Conservation (phyloP, 2,113 vertebrate species). For the Cyprinus carpio region DNA sequence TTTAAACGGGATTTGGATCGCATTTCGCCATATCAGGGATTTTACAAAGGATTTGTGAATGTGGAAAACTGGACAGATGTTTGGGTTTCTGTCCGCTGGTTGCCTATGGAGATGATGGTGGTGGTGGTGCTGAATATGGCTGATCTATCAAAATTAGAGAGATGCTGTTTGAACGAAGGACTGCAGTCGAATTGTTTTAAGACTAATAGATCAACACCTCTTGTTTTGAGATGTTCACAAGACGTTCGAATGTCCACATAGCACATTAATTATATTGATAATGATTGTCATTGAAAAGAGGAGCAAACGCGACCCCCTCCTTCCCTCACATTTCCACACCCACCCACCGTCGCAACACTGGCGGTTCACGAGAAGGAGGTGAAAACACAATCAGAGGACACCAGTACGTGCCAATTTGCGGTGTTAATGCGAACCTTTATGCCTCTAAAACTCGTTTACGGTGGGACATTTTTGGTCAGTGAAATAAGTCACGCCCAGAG, state of each 20-base stretch:
- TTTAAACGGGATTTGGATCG: constrained; percentile 41
- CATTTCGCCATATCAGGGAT: background rate
- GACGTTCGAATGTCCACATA: constrained; percentile 12
- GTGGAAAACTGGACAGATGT: constrained; percentile 14
- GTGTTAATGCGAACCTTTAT: background rate
- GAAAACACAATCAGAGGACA: constrained; percentile 1
- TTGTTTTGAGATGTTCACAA: constrained; percentile 22
- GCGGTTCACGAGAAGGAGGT: constrained; percentile 4
- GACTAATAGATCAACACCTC: background rate
- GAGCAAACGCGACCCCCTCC: constrained; percentile 39
- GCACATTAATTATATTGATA: constrained; percentile 46
- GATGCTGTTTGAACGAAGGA: background rate
- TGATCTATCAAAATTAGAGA: background rate
- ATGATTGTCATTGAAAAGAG: constrained; percentile 54
- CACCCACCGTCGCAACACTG: constrained; percentile 34
- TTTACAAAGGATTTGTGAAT: constrained; percentile 27
- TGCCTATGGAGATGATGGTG: constrained; percentile 27
- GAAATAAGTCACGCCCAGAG: constrained; percentile 54
- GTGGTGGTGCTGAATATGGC: background rate
- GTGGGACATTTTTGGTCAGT: constrained; percentile 25
- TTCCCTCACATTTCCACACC: constrained; percentile 29
- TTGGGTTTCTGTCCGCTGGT: constrained; percentile 22
- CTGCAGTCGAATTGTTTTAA: background rate
- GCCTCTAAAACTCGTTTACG: background rate
- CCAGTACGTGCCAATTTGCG: background rate